Evolutionary conservation across 1,140 invertebrate genomes (phyloP), one percentile per base, ranked within the genome.

Genomic region (Antheraea pernyi): DNA sequence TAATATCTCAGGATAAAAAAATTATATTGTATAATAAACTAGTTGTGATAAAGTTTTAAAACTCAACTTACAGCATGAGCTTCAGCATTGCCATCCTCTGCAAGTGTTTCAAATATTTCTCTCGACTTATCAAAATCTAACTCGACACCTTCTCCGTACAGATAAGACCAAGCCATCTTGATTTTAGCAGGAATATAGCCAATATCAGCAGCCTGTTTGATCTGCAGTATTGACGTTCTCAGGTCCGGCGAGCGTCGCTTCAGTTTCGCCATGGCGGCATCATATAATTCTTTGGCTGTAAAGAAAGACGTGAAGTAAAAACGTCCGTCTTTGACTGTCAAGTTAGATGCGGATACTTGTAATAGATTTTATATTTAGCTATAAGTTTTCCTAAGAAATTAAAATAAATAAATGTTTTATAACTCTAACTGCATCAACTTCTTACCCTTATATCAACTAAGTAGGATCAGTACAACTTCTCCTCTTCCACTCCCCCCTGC

Each of bases 121-220:
- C 94, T 94, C 1, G 98, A 97, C 75, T 94, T 94, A 36, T 94
- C 91, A 68, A 99, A 94, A 91, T 99, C 95, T 73, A 97, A 95
- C 64, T 94, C 94, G 3, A 95, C 92, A 36, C 94, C 94, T 68
- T 95, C 95, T 2, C 98, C 98, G 76, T 99, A 95, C 3, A 99
- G 86, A 70, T 96, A 94, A 0, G 96, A 96, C 96, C 98, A 98
- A 0, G 97, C 98, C 8, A 99, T 83, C 84, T 96, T 95, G 68
- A 97, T 96, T 82, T 96, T 94, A 0, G 98, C 96, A 75, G 96
- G 95, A 7, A 92, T 91, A 84, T 99, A 97, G 46, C 97, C 97
- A 19, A 96, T 91, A 60, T 95, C 94, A 0, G 97, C 96, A 0
- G 98, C 97, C 73, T 95, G 89, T 37, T 95, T 93, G 8, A 98